phyloP scores from a whole-genome alignment of 2,113 vertebrate genomes.

The Notiomystis cincta region DNA sequence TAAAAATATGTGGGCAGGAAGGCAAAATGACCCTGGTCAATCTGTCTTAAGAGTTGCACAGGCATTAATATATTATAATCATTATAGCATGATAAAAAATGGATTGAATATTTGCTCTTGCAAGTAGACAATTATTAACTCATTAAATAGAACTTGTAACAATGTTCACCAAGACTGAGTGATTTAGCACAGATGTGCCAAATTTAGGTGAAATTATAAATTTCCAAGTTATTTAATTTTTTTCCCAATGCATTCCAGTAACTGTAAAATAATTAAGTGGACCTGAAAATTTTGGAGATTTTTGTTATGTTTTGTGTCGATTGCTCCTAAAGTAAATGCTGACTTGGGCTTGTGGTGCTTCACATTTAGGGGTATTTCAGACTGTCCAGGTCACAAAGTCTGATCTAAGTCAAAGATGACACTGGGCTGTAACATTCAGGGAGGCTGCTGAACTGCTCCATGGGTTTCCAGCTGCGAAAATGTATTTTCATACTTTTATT shows the following conservation, averaged over 20 bases:
- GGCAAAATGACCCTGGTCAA: conserved; percentile 9
- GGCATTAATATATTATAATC: conserved; percentile 44
- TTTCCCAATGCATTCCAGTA: not conserved
- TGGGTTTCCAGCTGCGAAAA: not conserved
- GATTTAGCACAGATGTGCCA: not conserved
- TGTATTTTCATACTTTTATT: not conserved
- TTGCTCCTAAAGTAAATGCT: not conserved
- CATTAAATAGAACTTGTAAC: conserved; percentile 12
- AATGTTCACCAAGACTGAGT: conserved; percentile 30
- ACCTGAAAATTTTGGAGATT: not conserved
- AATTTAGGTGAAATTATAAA: not conserved
- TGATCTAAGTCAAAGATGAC: not conserved
- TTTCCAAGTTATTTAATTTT: not conserved
- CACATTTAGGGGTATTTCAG: not conserved
- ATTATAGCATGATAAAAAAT: conserved; percentile 38
- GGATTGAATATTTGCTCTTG: conserved; percentile 10
- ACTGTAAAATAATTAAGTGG: not conserved
- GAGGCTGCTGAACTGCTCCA: not conserved
- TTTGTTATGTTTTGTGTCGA: not conserved
- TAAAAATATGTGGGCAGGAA: conserved; percentile 49
- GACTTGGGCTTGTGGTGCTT: not conserved
- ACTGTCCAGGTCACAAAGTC: not conserved
- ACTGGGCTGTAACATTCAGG: not conserved
- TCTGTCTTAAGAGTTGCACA: conserved; percentile 16
- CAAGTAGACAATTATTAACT: conserved; percentile 32